A percentile compares a stretch with the other conserved stretches of the same genome.
phyloP scores from a whole-genome alignment of 2,888 invertebrate species.

The Volucella inflata region DNA sequence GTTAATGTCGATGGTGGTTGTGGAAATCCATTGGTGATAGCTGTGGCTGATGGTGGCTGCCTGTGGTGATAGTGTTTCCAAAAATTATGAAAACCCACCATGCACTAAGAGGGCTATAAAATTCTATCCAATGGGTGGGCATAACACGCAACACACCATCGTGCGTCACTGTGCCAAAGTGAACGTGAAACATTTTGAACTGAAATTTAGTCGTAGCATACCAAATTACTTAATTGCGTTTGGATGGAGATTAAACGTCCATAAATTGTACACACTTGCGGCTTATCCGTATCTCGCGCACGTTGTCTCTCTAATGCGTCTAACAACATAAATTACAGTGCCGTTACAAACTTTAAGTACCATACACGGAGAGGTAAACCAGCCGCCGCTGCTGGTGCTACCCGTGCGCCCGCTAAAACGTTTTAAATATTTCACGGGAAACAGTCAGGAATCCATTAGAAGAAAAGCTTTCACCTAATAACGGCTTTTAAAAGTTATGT shows the following conservation, averaged over 20 bases:
- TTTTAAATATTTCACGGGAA: constrained; percentile 53
- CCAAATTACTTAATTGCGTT: constrained; percentile 63
- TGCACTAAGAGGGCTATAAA: background rate
- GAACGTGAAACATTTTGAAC: constrained; percentile 34
- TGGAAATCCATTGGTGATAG: background rate
- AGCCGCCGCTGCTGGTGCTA: background rate
- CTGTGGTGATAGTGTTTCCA: constrained; percentile 5
- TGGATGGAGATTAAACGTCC: constrained; percentile 63
- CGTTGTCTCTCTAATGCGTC: constrained; percentile 15
- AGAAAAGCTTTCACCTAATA: constrained; percentile 45
- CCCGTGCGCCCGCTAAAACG: background rate
- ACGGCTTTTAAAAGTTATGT: constrained; percentile 50
- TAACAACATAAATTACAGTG: constrained; percentile 49
- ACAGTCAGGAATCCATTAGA: constrained; percentile 52
- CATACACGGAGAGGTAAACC: too few species aligned
- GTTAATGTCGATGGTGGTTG: background rate
- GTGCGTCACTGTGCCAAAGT: background rate
- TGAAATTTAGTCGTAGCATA: constrained; percentile 43
- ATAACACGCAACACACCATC: background rate
- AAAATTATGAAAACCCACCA: constrained; percentile 40
- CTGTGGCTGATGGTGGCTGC: too few species aligned
- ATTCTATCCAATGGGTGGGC: background rate
- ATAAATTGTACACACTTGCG: constrained; percentile 47
- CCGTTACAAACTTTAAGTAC: constrained; percentile 54
- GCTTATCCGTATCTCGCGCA: constrained; percentile 31